These are phyloP conservation scores for Timema cristinae DNA, from an alignment of 2,888 invertebrate genomes.

Conservation along the genomic window DNA sequence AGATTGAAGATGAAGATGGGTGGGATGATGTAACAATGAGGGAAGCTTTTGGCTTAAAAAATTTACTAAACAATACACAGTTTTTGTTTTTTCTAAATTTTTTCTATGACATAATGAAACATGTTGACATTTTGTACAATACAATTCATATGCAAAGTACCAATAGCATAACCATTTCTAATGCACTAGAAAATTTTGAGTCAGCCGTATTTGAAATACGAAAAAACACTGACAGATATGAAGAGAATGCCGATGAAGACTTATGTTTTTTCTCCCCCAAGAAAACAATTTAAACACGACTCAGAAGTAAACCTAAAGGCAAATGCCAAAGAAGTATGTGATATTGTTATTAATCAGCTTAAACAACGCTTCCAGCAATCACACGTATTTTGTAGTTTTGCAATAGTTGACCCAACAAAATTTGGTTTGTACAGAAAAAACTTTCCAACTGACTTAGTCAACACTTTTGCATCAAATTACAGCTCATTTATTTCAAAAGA, in stretches of 20 bases:
- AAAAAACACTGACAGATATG: no score
- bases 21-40: no score
- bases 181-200: neutral
- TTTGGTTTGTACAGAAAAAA: neutral
- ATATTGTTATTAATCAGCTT: no score
- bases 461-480: neutral
- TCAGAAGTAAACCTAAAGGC: no score
- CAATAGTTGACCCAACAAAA: slow-evolving; percentile 10
- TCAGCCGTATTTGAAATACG: neutral
- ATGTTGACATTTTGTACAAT: neutral
- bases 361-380: neutral
- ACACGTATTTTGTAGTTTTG: slow-evolving; percentile 4
- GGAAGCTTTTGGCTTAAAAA: no score
- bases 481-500: slow-evolving; percentile 14
- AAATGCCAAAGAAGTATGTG: no score
- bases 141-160: neutral
- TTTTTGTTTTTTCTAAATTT: neutral
- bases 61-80: neutral
- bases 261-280: neutral
- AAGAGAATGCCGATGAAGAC: no score
- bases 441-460: slow-evolving; percentile 1
- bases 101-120: neutral
- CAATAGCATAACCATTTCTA: neutral
- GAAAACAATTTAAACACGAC: neutral
- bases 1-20: no score